Evolutionary conservation across 2,113 vertebrate species (phyloP).

Genomic region (Camelus dromedarius): DNA sequence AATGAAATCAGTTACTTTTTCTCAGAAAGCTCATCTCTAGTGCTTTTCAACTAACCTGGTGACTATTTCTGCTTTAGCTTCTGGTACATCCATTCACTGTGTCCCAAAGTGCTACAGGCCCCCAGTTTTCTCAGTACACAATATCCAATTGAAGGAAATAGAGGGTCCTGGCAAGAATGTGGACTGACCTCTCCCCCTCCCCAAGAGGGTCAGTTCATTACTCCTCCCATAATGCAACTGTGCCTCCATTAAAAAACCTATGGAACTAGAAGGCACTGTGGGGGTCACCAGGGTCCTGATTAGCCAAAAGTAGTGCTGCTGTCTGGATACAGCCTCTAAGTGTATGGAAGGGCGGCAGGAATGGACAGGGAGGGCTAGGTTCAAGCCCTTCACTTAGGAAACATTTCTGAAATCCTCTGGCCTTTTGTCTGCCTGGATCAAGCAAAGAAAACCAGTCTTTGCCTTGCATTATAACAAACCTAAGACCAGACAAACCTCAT

Average conservation of each 20-base stretch:
- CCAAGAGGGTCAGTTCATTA: neutral
- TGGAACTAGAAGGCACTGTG: neutral
- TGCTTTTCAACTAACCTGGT: neutral
- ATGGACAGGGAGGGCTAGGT: neutral
- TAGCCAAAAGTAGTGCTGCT: neutral
- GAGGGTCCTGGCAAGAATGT: conserved; percentile 36
- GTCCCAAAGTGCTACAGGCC: neutral
- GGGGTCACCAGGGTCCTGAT: neutral
- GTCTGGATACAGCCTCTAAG: neutral
- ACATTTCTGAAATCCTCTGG: neutral
- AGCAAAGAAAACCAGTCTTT: neutral
- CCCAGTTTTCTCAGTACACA: neutral
- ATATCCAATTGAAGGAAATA: conserved; percentile 16
- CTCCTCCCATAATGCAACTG: neutral
- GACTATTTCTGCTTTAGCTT: neutral
- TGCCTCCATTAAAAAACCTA: neutral
- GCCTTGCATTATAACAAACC: neutral
- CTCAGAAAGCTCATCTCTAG: neutral
- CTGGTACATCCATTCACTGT: neutral
- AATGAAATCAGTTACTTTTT: neutral
- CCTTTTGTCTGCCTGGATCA: neutral
- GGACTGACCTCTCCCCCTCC: neutral
- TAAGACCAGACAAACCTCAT: neutral
- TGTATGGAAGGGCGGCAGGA: neutral
- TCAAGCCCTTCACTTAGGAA: neutral